Evolutionary conservation across 2,888 invertebrate genomes (phyloP).

Genomic region (Hartigia nigra): DNA sequence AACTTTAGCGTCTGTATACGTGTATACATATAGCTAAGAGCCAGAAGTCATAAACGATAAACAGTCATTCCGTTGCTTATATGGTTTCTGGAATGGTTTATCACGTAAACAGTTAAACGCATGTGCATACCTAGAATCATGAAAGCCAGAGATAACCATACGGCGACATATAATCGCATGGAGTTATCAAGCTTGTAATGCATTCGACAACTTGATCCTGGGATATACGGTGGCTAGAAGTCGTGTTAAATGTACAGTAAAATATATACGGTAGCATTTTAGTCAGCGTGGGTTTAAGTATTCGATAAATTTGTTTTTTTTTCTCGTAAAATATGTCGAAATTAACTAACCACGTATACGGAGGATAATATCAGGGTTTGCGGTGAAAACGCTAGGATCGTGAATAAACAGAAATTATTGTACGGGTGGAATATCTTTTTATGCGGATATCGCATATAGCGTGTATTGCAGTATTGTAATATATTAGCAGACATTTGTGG

Average conservation of each 20-base stretch:
- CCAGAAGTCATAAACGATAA: neutral
- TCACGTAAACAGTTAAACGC: slow-evolving; percentile 4
- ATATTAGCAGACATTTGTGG: slow-evolving; percentile 35
- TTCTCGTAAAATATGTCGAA: slow-evolving; percentile 15
- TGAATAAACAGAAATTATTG: slow-evolving; percentile 51
- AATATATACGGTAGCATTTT: neutral
- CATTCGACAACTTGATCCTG: slow-evolving; percentile 36
- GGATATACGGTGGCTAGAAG: slow-evolving; percentile 31
- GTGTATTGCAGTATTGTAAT: slow-evolving; percentile 30
- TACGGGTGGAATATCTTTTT: neutral
- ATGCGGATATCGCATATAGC: neutral
- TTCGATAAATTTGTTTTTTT: neutral
- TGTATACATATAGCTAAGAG: neutral
- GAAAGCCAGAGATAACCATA: neutral
- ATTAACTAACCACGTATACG: slow-evolving; percentile 44
- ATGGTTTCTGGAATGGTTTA: slow-evolving; percentile 5
- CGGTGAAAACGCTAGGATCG: slow-evolving; percentile 43
- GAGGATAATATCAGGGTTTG: slow-evolving; percentile 50
- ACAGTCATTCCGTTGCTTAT: neutral
- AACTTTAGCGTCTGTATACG: neutral
- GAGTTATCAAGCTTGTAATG: slow-evolving; percentile 34
- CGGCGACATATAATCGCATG: neutral
- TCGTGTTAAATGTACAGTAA: slow-evolving; percentile 30
- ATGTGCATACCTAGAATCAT: slow-evolving; percentile 4
- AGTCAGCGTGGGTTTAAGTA: neutral